Percentiles rank a stretch among this genome's conserved stretches.
phyloP scores from a whole-genome alignment of 2,797 vertebrate species.

The Synanceia verrucosa region DNA sequence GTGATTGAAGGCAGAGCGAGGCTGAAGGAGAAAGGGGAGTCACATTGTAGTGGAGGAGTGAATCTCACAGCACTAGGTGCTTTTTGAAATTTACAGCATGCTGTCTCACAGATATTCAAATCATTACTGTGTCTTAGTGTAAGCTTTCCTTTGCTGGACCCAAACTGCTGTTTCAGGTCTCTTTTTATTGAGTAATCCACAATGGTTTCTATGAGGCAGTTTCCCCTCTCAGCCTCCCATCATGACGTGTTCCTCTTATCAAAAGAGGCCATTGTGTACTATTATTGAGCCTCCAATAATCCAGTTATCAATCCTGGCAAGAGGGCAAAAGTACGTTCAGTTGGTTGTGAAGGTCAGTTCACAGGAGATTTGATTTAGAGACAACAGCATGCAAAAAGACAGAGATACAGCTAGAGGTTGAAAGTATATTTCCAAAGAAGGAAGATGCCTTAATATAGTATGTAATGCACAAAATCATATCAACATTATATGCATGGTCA shows the following conservation, averaged over 20 bases:
- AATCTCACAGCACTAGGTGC: constrained; percentile 22
- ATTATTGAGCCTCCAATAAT: constrained; percentile 64
- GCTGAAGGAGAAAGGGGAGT: constrained; percentile 14
- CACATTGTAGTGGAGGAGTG: background rate
- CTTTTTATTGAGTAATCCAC: constrained; percentile 69
- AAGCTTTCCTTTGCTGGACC: constrained; percentile 52
- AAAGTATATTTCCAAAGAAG: constrained; percentile 18
- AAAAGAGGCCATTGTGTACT: constrained; percentile 64
- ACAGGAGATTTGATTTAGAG: constrained; percentile 49
- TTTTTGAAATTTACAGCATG: constrained; percentile 60
- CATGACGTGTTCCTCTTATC: constrained; percentile 61
- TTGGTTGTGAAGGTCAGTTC: constrained; percentile 44
- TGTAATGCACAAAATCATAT: constrained; percentile 6
- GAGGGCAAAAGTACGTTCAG: constrained; percentile 28
- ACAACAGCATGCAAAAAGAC: constrained; percentile 18
- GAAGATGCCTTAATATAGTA: background rate
- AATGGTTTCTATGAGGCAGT: constrained; percentile 42
- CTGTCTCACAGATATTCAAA: constrained; percentile 70
- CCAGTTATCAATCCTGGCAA: constrained; percentile 65
- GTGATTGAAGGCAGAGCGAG: constrained; percentile 14
- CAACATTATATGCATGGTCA: constrained; percentile 8
- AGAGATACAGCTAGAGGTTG: constrained; percentile 26
- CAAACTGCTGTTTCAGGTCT: constrained; percentile 69
- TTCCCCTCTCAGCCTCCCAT: constrained; percentile 40
- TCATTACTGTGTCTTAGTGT: constrained; percentile 70